A percentile compares a stretch with the other conserved stretches of the same genome.
Conservation (phyloP, 53 echinoderm and acorn worm genomes). For the Echinarachnius parma region DNA sequence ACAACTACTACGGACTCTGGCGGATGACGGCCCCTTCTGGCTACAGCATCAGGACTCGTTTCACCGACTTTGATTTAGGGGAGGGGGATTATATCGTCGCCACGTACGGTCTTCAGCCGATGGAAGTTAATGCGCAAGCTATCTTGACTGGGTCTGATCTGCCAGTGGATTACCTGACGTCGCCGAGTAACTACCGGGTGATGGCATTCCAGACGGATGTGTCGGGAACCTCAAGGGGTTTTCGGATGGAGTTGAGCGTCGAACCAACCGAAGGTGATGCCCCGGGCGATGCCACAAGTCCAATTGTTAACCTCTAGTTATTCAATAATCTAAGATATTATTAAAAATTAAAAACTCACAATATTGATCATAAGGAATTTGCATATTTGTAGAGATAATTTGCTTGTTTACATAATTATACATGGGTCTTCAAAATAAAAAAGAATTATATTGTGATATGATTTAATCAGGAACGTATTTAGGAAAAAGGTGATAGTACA, state of each 20-base stretch:
- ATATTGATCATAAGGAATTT: too few relatives aligned
- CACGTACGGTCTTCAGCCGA: neutral
- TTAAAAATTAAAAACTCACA: too few relatives aligned
- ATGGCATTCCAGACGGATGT: neutral
- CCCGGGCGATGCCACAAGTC: neutral
- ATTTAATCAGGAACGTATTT: too few relatives aligned
- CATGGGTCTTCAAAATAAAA: too few relatives aligned
- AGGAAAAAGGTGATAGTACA: too few relatives aligned
- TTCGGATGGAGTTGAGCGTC: neutral
- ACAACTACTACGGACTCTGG: neutral
- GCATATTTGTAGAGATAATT: too few relatives aligned
- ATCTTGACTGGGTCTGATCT: neutral
- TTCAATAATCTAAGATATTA: too few relatives aligned
- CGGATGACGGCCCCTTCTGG: neutral
- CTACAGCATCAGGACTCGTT: neutral
- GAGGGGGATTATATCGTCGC: neutral
- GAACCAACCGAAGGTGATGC: neutral
- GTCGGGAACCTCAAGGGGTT: neutral
- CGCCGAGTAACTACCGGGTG: neutral
- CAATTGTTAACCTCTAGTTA: too few relatives aligned
- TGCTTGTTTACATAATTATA: too few relatives aligned
- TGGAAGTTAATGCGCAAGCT: neutral
- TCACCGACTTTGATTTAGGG: neutral
- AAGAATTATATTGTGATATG: too few relatives aligned
- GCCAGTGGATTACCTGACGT: neutral